A percentile compares a stretch with the other conserved stretches of the same genome.
These are phyloP conservation scores for Platyrinchus mystaceus DNA, from an alignment of 2,797 vertebrate genomes.

Conservation along the genomic window DNA sequence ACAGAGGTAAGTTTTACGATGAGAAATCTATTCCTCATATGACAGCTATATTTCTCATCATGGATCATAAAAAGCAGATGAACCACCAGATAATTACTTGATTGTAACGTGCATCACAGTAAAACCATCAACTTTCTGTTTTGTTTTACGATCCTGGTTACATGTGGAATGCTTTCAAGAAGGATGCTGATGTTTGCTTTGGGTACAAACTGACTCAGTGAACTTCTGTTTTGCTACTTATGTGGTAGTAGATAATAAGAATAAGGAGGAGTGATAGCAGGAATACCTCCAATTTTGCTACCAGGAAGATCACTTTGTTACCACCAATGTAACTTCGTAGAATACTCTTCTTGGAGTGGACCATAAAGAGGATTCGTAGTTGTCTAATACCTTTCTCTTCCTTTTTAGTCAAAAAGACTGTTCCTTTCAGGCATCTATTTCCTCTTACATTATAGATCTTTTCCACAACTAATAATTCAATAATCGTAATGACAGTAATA, in stretches of 20 bases:
- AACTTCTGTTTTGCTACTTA: constrained; percentile 52
- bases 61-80: constrained; percentile 73
- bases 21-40: constrained; percentile 45
- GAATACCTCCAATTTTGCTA: constrained; percentile 27
- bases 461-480: background rate
- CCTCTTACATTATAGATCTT: background rate
- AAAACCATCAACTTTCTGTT: constrained; percentile 73
- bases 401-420: background rate
- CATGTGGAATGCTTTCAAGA: constrained; percentile 75
- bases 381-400: background rate
- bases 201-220: constrained; percentile 45
- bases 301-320: background rate
- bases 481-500: background rate
- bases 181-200: constrained; percentile 38
- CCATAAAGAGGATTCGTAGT: background rate
- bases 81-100: constrained; percentile 64
- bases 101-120: constrained; percentile 59
- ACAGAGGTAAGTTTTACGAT: constrained; percentile 49
- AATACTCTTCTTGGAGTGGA: constrained; percentile 16
- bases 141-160: constrained; percentile 67
- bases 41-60: constrained; percentile 66
- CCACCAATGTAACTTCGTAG: background rate
- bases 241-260: background rate
- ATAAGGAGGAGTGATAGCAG: constrained; percentile 35
- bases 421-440: constrained; percentile 4